Conservation (phyloP, 30 jellyfish, hydroid and myxozoan species). For the Aurelia sp. region DNA sequence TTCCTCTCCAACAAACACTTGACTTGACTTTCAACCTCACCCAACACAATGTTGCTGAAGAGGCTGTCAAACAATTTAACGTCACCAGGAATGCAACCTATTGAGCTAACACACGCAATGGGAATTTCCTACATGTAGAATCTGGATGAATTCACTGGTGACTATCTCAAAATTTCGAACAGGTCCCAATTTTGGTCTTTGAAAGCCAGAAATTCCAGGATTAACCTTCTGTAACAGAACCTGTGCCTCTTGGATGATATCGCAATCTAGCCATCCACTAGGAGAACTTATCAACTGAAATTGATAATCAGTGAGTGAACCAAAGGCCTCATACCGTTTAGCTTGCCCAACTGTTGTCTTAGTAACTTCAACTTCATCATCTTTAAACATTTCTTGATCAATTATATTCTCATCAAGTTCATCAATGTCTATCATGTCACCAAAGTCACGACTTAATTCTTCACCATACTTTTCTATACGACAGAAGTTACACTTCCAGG, state of each 20-base stretch:
- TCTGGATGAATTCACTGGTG: constrained; percentile 39
- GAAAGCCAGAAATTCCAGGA: constrained; percentile 53
- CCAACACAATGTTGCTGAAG: constrained; percentile 23
- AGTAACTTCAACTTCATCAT: constrained; percentile 16
- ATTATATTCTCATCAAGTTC: constrained; percentile 29
- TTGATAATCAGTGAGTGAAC: constrained; percentile 36
- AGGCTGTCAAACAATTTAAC: constrained; percentile 47
- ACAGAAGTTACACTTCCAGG: constrained; percentile 27
- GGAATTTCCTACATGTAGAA: constrained; percentile 30
- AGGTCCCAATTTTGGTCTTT: constrained; percentile 49
- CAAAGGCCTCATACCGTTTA: no score
- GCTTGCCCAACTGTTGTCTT: constrained; percentile 27
- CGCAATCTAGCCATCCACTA: constrained; percentile 48
- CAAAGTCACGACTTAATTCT: neutral
- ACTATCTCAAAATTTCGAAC: constrained; percentile 33
- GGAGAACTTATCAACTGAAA: constrained; percentile 32
- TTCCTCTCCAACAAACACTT: constrained; percentile 27
- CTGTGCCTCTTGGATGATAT: constrained; percentile 41
- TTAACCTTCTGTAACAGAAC: constrained; percentile 11
- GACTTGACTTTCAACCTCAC: constrained; percentile 16
- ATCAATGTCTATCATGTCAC: neutral
- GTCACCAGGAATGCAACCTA: constrained; percentile 26
- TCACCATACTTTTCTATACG: neutral
- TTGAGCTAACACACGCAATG: constrained; percentile 53
- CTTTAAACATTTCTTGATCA: constrained; percentile 13